phyloP scores from a whole-genome alignment of 1,140 invertebrate genomes.

The Harlomillsia oculata region DNA sequence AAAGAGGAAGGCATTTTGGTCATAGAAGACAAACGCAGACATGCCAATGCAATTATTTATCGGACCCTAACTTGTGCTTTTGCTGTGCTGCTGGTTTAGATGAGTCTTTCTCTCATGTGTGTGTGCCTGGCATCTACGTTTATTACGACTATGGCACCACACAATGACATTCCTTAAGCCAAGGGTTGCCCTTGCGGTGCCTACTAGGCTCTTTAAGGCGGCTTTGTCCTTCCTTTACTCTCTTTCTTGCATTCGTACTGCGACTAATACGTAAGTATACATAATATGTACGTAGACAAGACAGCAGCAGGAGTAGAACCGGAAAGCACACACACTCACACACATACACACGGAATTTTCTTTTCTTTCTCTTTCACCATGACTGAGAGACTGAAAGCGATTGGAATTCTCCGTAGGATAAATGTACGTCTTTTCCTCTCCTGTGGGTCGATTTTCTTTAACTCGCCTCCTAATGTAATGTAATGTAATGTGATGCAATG shows the following conservation, averaged over 20 bases:
- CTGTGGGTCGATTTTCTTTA: conserved; percentile 8
- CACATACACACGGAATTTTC: neutral
- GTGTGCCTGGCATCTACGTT: conserved; percentile 14
- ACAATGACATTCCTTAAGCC: conserved; percentile 7
- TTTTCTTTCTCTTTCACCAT: conserved; percentile 2
- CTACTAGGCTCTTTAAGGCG: too few species aligned
- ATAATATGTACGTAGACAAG: too few species aligned
- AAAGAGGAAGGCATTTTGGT: conserved; percentile 11
- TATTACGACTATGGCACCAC: conserved; percentile 23
- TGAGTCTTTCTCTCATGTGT: too few species aligned
- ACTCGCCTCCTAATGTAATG: conserved; percentile 16
- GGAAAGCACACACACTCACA: conserved; percentile 2
- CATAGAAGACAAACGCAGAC: conserved; percentile 7
- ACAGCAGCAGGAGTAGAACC: too few species aligned
- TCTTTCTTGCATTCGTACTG: too few species aligned
- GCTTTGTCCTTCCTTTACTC: too few species aligned
- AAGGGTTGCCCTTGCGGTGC: conserved; percentile 3
- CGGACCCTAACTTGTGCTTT: conserved; percentile 13
- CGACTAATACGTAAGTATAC: too few species aligned
- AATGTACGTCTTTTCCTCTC: conserved; percentile 8
- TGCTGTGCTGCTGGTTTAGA: too few species aligned
- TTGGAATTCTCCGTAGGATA: too few species aligned
- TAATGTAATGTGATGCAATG: conserved; percentile 10
- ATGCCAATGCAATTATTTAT: conserved; percentile 27
- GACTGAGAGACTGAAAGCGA: neutral